Percentiles rank a stretch among this genome's conserved stretches.
Evolutionary conservation across 2,888 invertebrate genomes (phyloP).

Genomic region (Pollenia amentaria): DNA sequence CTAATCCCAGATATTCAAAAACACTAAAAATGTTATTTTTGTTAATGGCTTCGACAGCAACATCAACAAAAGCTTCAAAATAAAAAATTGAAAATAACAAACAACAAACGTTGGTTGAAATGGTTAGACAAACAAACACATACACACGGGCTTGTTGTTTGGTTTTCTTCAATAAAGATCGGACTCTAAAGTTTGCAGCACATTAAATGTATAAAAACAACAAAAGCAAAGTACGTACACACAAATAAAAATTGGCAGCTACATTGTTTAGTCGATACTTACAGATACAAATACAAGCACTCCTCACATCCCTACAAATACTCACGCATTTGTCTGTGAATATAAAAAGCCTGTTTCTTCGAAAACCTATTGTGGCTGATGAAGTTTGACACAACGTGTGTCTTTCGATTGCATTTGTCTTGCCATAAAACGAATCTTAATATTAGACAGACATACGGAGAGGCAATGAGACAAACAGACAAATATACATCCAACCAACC

Average conservation of each 20-base stretch:
- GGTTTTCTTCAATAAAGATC: conserved; percentile 43
- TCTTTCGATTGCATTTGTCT: conserved; percentile 29
- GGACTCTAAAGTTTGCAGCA: conserved; percentile 47
- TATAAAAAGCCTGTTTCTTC: conserved; percentile 14
- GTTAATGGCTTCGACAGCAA: conserved; percentile 60
- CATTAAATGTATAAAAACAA: conserved; percentile 33
- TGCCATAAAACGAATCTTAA: conserved; percentile 4
- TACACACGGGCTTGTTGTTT: conserved; percentile 42
- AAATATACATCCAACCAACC: not conserved
- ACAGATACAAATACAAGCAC: not conserved
- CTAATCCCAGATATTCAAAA: not conserved
- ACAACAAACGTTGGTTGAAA: conserved; percentile 53
- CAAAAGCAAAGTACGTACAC: not conserved
- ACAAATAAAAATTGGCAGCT: conserved; percentile 47
- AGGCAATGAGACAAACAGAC: not conserved
- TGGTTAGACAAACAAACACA: conserved; percentile 35
- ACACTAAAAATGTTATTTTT: conserved; percentile 46
- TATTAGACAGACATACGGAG: not conserved
- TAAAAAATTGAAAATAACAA: not conserved
- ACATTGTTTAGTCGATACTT: conserved; percentile 50
- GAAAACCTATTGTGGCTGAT: conserved; percentile 29
- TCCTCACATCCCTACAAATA: not conserved
- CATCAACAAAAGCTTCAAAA: conserved; percentile 16
- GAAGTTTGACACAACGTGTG: conserved; percentile 37
- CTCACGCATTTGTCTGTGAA: not conserved